phyloP scores from a whole-genome alignment of 2,797 vertebrate species.

The Triplophysa yarkandensis region DNA sequence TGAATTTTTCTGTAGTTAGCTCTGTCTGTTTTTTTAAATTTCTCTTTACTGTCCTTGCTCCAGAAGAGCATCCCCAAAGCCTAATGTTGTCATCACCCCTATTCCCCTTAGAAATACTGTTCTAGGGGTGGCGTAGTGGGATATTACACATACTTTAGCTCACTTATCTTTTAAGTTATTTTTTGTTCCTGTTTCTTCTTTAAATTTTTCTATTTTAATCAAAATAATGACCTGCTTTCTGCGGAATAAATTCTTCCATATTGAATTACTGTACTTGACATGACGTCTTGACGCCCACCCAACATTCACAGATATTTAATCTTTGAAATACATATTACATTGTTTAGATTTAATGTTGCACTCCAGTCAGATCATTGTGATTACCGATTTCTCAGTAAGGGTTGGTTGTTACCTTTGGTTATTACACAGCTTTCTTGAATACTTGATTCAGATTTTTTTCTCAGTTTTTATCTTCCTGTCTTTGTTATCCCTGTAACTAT shows the following conservation, averaged over 20 bases:
- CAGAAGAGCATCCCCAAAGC: conserved; percentile 9
- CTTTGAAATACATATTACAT: not conserved
- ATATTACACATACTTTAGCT: not conserved
- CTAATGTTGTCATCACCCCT: not conserved
- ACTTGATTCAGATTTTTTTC: too few species aligned
- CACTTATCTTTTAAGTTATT: not conserved
- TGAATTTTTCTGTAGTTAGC: conserved; percentile 28
- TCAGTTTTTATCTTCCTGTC: too few species aligned
- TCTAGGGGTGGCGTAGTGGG: not conserved
- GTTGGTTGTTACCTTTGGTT: too few species aligned
- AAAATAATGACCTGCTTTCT: not conserved
- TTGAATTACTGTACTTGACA: not conserved
- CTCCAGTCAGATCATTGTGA: too few species aligned
- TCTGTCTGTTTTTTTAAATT: conserved; percentile 3
- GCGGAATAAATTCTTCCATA: not conserved
- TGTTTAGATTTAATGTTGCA: too few species aligned
- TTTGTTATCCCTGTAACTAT: too few species aligned
- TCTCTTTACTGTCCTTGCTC: not conserved
- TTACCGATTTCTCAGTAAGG: too few species aligned
- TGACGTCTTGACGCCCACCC: not conserved
- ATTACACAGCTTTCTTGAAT: too few species aligned
- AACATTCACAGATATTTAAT: not conserved
- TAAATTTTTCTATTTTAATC: not conserved
- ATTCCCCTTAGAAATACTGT: not conserved
- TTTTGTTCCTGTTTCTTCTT: not conserved